phyloP scores from a whole-genome alignment of 2,888 invertebrate species.

The Yponomeuta cagnagella region DNA sequence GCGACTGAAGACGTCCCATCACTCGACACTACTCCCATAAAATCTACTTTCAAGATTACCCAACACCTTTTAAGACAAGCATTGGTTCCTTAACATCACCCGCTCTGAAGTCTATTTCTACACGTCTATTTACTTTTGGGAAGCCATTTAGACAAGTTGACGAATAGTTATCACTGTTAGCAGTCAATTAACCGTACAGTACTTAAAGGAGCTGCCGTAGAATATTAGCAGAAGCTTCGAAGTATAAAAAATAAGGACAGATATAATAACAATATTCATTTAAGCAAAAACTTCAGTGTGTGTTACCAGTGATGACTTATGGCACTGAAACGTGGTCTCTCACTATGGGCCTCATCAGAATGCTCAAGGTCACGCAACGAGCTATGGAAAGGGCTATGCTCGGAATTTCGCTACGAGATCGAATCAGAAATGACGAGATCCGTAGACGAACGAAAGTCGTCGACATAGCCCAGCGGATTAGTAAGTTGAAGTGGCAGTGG shows the following conservation, averaged over 20 bases:
- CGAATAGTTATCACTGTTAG: conserved; percentile 47
- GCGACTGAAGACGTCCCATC: background rate
- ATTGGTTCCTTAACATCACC: background rate
- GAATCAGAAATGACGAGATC: no score
- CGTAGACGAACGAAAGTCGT: no score
- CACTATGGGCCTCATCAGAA: no score
- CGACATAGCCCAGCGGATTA: no score
- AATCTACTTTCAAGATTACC: background rate
- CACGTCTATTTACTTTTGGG: conserved; percentile 18
- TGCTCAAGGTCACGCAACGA: no score
- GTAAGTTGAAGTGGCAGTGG: no score
- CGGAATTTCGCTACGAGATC: no score
- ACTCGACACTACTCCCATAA: background rate
- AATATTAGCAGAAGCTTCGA: background rate
- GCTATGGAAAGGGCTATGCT: no score
- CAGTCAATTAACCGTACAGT: conserved; percentile 49
- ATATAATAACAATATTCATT: no score
- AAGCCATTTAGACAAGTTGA: conserved; percentile 29
- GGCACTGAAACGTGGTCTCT: no score
- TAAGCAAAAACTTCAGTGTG: no score
- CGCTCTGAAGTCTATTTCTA: conserved; percentile 4
- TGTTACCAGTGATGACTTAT: no score
- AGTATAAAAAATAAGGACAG: conserved; percentile 24
- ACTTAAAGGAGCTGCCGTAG: background rate
- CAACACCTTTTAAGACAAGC: background rate